Evolutionary conservation across 2,888 invertebrate genomes (phyloP).

Genomic region (Leucania comma): DNA sequence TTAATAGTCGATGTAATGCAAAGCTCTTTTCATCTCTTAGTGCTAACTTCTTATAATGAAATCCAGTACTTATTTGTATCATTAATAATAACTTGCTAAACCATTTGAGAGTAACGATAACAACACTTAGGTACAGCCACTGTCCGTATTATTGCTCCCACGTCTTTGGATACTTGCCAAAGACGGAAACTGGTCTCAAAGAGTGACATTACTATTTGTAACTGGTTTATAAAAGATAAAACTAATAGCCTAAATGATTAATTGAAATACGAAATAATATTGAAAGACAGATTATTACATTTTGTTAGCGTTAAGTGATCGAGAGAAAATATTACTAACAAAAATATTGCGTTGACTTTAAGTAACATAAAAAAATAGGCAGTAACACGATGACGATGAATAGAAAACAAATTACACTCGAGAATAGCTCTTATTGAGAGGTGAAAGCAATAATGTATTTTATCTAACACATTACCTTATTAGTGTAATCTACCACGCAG

Average conservation of each 20-base stretch:
- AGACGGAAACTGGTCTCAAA: conserved; percentile 29
- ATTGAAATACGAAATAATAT: conserved; percentile 52
- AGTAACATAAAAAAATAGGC: too few relatives aligned
- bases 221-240: conserved; percentile 56
- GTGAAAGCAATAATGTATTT: too few relatives aligned
- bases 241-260: conserved; percentile 67
- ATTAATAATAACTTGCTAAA: not conserved
- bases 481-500: too few relatives aligned
- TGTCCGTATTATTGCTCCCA: not conserved
- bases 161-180: conserved; percentile 29
- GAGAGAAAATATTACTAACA: not conserved
- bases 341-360: too few relatives aligned
- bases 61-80: not conserved
- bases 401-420: too few relatives aligned
- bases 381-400: too few relatives aligned
- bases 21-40: too few relatives aligned
- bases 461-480: too few relatives aligned
- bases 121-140: not conserved
- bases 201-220: conserved; percentile 59
- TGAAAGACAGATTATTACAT: conserved; percentile 1
- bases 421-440: too few relatives aligned
- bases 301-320: not conserved
- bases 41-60: not conserved
- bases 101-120: not conserved
- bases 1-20: too few relatives aligned